Base-by-base conservation (phyloP, 2,113 vertebrate genomes). In the Paratilapia polleni region DNA sequence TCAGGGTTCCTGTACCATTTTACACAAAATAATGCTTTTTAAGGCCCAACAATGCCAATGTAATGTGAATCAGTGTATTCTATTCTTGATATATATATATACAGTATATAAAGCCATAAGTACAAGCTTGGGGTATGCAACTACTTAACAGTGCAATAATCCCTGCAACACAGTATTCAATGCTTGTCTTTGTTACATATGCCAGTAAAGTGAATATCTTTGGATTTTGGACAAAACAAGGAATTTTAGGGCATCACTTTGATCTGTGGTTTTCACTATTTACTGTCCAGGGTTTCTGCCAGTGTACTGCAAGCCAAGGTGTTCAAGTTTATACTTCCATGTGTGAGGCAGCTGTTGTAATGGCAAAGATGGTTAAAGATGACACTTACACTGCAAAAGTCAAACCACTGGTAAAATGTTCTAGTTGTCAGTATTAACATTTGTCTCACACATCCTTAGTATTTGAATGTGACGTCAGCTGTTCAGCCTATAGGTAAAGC, bases 201-300 rank as follows among this genome's bases (percentile, higher is more conserved):
- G 47, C 19, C 47, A 73, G 31, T n/a, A 34, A 54, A 9, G 11
- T n/a, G 26, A 73, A 73, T 14, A 54, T 54, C 47, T 54, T 47
- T 34, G 47, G 47, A 73, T 73, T 73, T 73, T 73, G 68, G 68
- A 73, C 6, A 73, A 73, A 73, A 73, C 68, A 73, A 34, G 47
- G 68, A 73, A 73, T 73, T 54, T 73, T 52, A 73, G 31, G 68
- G 49, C 26, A 14, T 73, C 68, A 54, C 47, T 73, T 73, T 52
- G 68, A 73, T 54, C 68, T 73, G 47, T 20, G 68, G 19, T 52
- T 73, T 54, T 73, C 47, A 73, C 68, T 54, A 73, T 73, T 73
- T 73, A 73, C 68, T 73, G 68, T 73, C 31, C 26, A 54, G 68
- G 68, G 26, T 73, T 54, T 73, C 68, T 73, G 68, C 68, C 68